A percentile compares a stretch with the other conserved stretches of the same genome.
These are phyloP conservation scores for Lerista edwardsae DNA, from an alignment of 2,797 vertebrate genomes.

Conservation along the genomic window DNA sequence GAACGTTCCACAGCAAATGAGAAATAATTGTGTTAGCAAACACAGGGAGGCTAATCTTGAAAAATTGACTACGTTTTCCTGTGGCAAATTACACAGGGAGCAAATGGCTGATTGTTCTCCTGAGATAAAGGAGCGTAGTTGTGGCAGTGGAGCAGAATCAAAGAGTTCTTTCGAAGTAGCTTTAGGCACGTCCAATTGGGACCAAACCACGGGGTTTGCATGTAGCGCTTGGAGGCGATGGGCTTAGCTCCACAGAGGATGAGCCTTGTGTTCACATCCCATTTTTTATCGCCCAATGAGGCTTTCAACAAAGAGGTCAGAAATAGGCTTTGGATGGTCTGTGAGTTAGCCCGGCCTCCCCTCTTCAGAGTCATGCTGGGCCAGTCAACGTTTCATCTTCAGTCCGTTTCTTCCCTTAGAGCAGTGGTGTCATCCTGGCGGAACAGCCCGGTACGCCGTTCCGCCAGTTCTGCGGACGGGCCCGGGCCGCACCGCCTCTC, in stretches of 20 bases:
- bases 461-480: no score
- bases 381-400: no score
- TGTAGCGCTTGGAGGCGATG: neutral
- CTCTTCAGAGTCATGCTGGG: no score
- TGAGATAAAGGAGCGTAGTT: neutral
- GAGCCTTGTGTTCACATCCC: no score
- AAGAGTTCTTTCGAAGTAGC: neutral
- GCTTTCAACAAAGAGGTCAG: no score
- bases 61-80: constrained; percentile 12
- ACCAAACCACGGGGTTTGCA: fast-evolving
- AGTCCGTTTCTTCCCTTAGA: no score
- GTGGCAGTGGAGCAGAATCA: neutral
- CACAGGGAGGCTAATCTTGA: constrained; percentile 24
- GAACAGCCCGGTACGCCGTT: no score
- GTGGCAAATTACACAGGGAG: neutral
- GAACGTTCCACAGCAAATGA: constrained; percentile 32
- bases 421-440: no score
- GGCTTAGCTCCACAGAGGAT: neutral
- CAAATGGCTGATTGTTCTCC: constrained; percentile 2
- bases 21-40: constrained; percentile 40
- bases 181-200: neutral
- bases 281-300: no score
- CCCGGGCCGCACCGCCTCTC: no score
- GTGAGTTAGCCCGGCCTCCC: neutral
- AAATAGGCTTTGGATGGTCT: no score